Base-by-base conservation (phyloP, 2,113 vertebrate species). In the Strix aluco region DNA sequence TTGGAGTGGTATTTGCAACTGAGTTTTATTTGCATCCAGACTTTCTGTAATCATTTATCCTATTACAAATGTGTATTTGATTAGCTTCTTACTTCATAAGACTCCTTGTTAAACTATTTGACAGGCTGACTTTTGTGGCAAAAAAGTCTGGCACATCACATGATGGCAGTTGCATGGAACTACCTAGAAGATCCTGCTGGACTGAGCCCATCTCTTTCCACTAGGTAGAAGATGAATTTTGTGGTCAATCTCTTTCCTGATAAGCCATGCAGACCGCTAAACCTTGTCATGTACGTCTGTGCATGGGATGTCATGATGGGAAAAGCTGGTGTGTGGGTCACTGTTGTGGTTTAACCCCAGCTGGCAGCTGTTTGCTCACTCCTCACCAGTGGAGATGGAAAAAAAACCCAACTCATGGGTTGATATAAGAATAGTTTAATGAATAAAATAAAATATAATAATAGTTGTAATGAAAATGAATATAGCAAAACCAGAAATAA, bases 261-360 rank as follows among this genome's bases (percentile, higher is more conserved):
- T 23, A 75, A 65, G 38, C 29, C 11, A 5, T 7, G 5, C 5
- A 38, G 52, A 46, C 3, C 12, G 51, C 23, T 54, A 58, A 62
- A 73, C 6, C 13, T 74, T 73, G 34, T 44, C 10, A 23, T 1
- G 3, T 20, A 38, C 20, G 4, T 51, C 49, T 57, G 7, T 72
- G 36, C 19, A 29, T 3, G 16, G 20, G 4, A 20, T 0, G 0
- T 18, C 2, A 2, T 23, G 34, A 38, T 55, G 32, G 46, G 44
- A 70, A 77, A 52, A 30, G 9, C 18, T 70, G 46, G 26, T 1
- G 11, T 9, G 25, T 21, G 8, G 55, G 22, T 20, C 46, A 47
- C 46, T 47, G 46, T 21, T 47, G 46, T 47, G 46, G 46, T 47
- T 47, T 47, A 47, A 47, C 46, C 46, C 46, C 46, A 47, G 46